Base-by-base conservation (phyloP, 2,797 vertebrate genomes). In the Sebastes minor region DNA sequence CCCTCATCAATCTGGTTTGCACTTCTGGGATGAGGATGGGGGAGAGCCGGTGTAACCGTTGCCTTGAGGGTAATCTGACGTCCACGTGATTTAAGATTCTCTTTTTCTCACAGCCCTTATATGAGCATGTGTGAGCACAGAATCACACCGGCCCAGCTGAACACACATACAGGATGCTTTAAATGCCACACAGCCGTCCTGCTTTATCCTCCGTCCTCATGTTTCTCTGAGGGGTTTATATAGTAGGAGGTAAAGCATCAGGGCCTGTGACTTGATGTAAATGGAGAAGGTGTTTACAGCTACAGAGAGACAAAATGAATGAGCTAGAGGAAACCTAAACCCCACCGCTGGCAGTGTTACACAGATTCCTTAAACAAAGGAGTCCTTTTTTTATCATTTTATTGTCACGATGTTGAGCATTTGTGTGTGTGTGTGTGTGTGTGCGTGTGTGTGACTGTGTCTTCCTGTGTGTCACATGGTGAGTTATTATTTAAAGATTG, bases 271-370 rank as follows among this genome's bases (percentile, higher is more conserved):
- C 80, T 63, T 64, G 66, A 73, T 79, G 74, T 83, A 84, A 91
- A 81, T 55, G 78, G 81, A 91, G 85, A 85, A 89, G 79, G 88
- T 87, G 89, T 89, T 91, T 89, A 91, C 87, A 72, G 77, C 85
- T 35, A 68, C 42, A 35, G 55, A 63, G 67, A 89, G 86, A 86
- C 62, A 79, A 91, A 88, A 85, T 82, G 85, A 88, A 91, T 66
- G 75, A 84, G 63, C 30, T 12, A 22, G 30, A 79, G 81, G 86
- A 87, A 90, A 88, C 22, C 18, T 65, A 69, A 84, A 80, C 66
- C 81, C 33, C 6, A 22, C 46, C 22, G 55, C 67, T 73, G 77
- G 86, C 73, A 82, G 72, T 33, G 38, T 81, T 66, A 49, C 78
- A 83, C 23, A 53, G 72, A 66, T 22, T 76, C 65, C 46, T 64